Conservation (phyloP, 2,888 invertebrate species). For the Schrankia costaestrigalis region DNA sequence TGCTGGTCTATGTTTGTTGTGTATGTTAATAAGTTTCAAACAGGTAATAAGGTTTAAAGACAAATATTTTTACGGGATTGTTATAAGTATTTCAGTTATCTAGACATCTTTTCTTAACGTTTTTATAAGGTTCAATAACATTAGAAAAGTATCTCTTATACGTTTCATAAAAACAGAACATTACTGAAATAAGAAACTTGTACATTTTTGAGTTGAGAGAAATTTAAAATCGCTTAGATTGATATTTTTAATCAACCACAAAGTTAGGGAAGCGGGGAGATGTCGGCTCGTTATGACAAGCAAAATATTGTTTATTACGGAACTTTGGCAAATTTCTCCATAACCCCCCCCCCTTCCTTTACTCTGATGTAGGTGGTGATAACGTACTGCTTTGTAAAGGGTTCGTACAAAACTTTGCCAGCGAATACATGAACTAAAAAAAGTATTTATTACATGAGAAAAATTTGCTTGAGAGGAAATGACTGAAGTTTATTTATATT, state of each 20-base stretch:
- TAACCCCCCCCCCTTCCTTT: background rate
- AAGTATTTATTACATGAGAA: background rate
- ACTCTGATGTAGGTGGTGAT: slow-evolving; percentile 26
- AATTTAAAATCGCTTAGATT: slow-evolving; percentile 39
- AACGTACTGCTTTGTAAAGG: slow-evolving; percentile 28
- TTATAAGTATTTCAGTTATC: no score
- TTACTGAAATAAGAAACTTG: slow-evolving; percentile 24
- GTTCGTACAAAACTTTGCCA: slow-evolving; percentile 17
- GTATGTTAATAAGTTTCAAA: no score
- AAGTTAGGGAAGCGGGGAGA: slow-evolving; percentile 37
- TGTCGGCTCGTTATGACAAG: slow-evolving; percentile 44
- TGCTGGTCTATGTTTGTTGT: no score
- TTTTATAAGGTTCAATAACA: no score
- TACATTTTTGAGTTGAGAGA: slow-evolving; percentile 14
- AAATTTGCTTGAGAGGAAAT: background rate
- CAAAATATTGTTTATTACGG: slow-evolving; percentile 50
- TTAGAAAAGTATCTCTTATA: no score
- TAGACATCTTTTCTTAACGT: no score
- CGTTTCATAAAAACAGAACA: slow-evolving; percentile 15
- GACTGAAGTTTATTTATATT: no score
- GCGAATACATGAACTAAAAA: slow-evolving; percentile 10
- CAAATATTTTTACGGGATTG: background rate
- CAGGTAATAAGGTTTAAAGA: background rate
- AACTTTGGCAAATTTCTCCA: slow-evolving; percentile 37
- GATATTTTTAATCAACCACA: slow-evolving; percentile 58